phyloP scores from a whole-genome alignment of 2,797 vertebrate genomes.

The Euthynnus affinis region DNA sequence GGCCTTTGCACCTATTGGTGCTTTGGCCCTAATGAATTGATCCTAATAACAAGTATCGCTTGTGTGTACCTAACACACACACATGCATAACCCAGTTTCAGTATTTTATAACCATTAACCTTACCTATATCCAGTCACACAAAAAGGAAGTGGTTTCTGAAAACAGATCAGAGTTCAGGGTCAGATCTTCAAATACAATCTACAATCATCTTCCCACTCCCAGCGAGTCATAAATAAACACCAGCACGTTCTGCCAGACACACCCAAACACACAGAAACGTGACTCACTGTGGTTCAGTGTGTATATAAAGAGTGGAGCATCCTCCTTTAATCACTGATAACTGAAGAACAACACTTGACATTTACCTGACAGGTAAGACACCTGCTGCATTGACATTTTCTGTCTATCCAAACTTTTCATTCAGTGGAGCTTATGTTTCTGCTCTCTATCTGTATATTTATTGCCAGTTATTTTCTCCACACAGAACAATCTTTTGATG shows the following conservation, averaged over 20 bases:
- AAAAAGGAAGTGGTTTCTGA: not conserved
- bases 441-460: not conserved
- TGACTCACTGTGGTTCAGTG: not conserved
- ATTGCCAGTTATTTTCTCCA: not conserved
- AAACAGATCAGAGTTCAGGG: not conserved
- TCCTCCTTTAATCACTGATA: conserved; percentile 21
- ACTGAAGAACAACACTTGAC: conserved; percentile 12
- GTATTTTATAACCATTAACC: too few relatives aligned
- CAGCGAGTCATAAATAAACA: not conserved
- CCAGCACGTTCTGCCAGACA: not conserved
- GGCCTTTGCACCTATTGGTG: too few relatives aligned
- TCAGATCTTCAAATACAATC: not conserved
- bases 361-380: conserved; percentile 30
- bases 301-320: conserved; percentile 25
- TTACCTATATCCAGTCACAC: not conserved
- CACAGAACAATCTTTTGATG: not conserved
- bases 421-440: not conserved
- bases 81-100: too few relatives aligned
- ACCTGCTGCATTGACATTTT: not conserved
- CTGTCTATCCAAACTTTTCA: not conserved
- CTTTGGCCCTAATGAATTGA: too few relatives aligned
- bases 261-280: too few relatives aligned
- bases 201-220: not conserved
- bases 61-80: too few relatives aligned
- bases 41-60: too few relatives aligned